These are phyloP conservation scores for Polymixis lichenea DNA, from an alignment of 2,888 invertebrate species.

Conservation along the genomic window DNA sequence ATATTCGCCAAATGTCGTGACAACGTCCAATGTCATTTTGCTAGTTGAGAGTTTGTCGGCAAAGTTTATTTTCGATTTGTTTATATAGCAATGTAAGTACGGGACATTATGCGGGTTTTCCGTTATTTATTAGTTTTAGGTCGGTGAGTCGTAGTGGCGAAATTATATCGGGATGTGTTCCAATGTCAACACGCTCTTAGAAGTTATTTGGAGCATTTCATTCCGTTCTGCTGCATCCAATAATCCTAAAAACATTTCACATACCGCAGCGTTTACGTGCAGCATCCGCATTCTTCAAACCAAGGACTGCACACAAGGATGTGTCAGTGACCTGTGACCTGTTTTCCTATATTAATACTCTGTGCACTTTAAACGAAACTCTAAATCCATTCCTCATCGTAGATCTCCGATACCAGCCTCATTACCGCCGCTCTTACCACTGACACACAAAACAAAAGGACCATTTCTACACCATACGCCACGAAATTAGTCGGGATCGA, in stretches of 20 bases:
- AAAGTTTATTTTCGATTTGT: slow-evolving; percentile 59
- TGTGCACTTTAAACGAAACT: slow-evolving; percentile 46
- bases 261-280: slow-evolving; percentile 22
- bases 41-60: slow-evolving; percentile 29
- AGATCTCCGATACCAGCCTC: slow-evolving; percentile 68
- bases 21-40: slow-evolving; percentile 59
- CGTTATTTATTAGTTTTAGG: slow-evolving; percentile 45
- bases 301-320: slow-evolving; percentile 55
- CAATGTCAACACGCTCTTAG: slow-evolving; percentile 49
- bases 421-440: slow-evolving; percentile 59
- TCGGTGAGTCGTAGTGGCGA: slow-evolving; percentile 29
- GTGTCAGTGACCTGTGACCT: slow-evolving; percentile 65
- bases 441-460: slow-evolving; percentile 71
- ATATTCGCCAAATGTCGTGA: slow-evolving; percentile 60
- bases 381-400: slow-evolving; percentile 58
- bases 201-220: slow-evolving; percentile 21
- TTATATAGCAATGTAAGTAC: slow-evolving; percentile 43
- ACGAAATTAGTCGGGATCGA: slow-evolving; percentile 89
- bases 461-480: slow-evolving; percentile 82
- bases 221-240: slow-evolving; percentile 18
- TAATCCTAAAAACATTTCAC: slow-evolving; percentile 35
- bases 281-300: slow-evolving; percentile 47
- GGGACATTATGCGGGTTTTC: slow-evolving; percentile 28
- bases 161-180: slow-evolving; percentile 51
- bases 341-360: slow-evolving; percentile 52